A percentile compares a stretch with the other conserved stretches of the same genome.
Evolutionary conservation across 2,888 invertebrate genomes (phyloP).

Genomic region (Euphydryas editha): DNA sequence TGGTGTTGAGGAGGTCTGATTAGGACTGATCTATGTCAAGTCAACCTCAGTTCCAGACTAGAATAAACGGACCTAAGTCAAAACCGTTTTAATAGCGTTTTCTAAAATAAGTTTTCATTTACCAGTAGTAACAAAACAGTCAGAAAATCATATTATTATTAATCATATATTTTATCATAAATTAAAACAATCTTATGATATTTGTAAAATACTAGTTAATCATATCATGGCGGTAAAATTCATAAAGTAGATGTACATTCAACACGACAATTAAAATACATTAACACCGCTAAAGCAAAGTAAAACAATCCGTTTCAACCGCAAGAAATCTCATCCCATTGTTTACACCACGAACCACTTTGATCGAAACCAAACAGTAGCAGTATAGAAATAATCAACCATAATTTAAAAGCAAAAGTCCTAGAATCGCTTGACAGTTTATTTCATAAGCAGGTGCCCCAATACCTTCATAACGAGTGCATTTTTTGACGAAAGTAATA

Average conservation of each 20-base stretch:
- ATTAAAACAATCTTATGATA: not conserved
- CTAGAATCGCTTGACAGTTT: constrained; percentile 6
- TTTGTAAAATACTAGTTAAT: not conserved
- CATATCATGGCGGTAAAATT: not conserved
- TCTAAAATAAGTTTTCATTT: too few species aligned
- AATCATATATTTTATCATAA: too few species aligned
- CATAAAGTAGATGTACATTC: constrained; percentile 1
- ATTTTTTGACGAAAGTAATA: constrained; percentile 24
- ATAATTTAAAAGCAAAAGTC: not conserved
- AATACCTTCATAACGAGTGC: constrained; percentile 18
- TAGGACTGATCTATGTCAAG: too few species aligned
- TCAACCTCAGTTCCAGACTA: too few species aligned
- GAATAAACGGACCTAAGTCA: too few species aligned
- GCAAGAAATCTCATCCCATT: constrained; percentile 31
- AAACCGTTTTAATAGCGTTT: too few species aligned
- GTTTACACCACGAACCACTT: constrained; percentile 12
- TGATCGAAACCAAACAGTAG: not conserved
- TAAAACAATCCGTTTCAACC: constrained; percentile 25
- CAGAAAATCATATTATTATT: too few species aligned
- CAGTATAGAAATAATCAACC: constrained; percentile 1
- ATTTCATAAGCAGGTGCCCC: constrained; percentile 19
- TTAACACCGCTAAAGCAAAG: constrained; percentile 4
- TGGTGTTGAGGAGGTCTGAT: too few species aligned
- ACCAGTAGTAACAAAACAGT: too few species aligned
- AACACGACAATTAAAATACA: constrained; percentile 9